phyloP scores from a whole-genome alignment of 2,797 vertebrate species.

The Rhabdophis nuchalis region DNA sequence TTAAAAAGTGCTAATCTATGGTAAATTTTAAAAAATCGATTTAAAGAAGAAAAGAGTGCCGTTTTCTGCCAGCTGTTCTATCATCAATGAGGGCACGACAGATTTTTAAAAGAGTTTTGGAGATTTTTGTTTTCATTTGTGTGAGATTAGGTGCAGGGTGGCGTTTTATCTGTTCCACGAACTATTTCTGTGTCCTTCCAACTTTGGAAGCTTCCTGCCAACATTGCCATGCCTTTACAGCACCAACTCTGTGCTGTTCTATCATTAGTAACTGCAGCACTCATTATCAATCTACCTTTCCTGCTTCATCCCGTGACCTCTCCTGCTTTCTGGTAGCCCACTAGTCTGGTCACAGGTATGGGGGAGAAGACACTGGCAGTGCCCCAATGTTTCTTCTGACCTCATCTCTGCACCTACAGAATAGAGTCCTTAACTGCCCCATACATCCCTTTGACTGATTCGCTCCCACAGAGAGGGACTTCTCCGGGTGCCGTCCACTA shows the following conservation, averaged over 20 bases:
- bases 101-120: background rate
- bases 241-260: background rate
- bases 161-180: background rate
- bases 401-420: background rate
- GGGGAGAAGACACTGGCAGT: background rate
- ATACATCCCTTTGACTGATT: too few relatives aligned
- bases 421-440: background rate
- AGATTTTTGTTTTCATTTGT: background rate
- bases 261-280: background rate
- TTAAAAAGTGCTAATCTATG: background rate
- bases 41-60: background rate
- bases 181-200: background rate
- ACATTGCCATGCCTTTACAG: background rate
- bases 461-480: too few relatives aligned
- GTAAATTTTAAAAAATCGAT: background rate
- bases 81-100: background rate
- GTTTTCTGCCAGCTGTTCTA: background rate
- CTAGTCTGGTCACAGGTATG: background rate
- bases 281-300: background rate
- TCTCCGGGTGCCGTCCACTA: too few relatives aligned
- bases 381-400: background rate
- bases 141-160: background rate
- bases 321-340: background rate
- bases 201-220: background rate
- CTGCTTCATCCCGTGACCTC: background rate